A percentile compares a stretch with the other conserved stretches of the same genome.
Evolutionary conservation across 2,888 invertebrate genomes (phyloP).

Genomic region (Stenodema calcarata): DNA sequence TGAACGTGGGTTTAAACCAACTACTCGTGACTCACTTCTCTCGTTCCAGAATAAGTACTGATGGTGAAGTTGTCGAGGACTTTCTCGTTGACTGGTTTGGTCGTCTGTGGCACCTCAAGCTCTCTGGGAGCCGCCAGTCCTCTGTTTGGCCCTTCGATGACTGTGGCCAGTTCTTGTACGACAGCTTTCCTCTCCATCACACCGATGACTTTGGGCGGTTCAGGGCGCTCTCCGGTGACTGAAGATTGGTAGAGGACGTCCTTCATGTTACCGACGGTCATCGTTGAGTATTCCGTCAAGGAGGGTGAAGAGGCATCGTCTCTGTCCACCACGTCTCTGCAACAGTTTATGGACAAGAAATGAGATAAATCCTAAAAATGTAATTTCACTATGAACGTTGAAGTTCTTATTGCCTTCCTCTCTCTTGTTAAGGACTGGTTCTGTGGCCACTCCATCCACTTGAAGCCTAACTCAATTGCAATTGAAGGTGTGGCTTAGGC

Average conservation of each 20-base stretch:
- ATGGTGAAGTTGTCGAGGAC: conserved; percentile 58
- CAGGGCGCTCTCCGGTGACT: neutral
- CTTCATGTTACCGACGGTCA: conserved; percentile 57
- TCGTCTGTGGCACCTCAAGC: neutral
- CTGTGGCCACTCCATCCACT: too few relatives aligned
- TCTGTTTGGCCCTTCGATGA: neutral
- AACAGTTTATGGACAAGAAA: neutral
- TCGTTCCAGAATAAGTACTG: conserved; percentile 57
- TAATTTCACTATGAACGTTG: too few relatives aligned
- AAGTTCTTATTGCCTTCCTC: too few relatives aligned
- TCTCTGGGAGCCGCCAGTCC: conserved; percentile 3
- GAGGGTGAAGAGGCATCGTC: conserved; percentile 59
- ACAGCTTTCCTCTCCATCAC: conserved; percentile 25
- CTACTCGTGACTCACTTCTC: conserved; percentile 50
- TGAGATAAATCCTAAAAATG: too few relatives aligned
- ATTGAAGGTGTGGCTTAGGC: too few relatives aligned
- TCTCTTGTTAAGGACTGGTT: too few relatives aligned
- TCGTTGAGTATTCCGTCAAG: conserved; percentile 57
- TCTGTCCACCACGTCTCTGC: conserved; percentile 57
- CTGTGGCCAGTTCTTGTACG: neutral
- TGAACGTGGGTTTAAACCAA: too few relatives aligned
- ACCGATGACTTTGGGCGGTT: conserved; percentile 32
- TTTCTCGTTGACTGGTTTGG: neutral
- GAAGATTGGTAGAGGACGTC: conserved; percentile 54
- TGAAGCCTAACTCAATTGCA: too few relatives aligned